Evolutionary conservation across 2,797 vertebrate species (phyloP), one percentile per base, ranked within the genome.

Genomic region (Phataginus tetradactyla): DNA sequence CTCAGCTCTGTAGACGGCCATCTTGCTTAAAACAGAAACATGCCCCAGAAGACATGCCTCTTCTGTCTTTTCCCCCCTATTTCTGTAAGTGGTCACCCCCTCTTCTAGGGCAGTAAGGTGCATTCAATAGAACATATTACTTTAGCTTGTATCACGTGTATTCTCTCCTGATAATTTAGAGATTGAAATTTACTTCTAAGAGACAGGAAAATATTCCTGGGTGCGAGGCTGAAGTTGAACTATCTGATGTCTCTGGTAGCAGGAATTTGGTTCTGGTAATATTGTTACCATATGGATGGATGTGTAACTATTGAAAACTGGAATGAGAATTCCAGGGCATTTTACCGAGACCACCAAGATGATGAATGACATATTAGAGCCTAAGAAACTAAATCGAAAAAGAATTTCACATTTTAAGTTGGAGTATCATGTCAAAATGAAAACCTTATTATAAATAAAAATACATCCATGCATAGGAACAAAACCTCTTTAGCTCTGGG

Each of bases 261-360:
- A 61, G 84, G 66, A 94, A 95, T 95, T 91, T 93, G 71, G 63
- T 91, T 85, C 2, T 59, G 66, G 81, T 94, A 32, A 96, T 96
- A 97, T 96, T 97, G 89, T 94, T 96, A 96, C 96, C 97, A 96
- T 91, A 96, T 96, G 97, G 94, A 91, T 92, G 88, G 61, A 94
- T 59, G 55, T 1, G 0, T 51, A 86, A 68, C 90, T 94, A 49
- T 93, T 89, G 80, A 91, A 96, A 92, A 95, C 37, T 51, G 66
- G 86, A 80, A 90, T 96, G 91, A 94, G 92, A 96, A 97, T 97
- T 96, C 88, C 96, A 96, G 96, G 90, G 32, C 21, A 11, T 79
- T 96, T 94, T 86, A 51, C 91, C 92, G 61, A 89, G 96, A 96
- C 95, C 96, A 96, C 94, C 96, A 95, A 87, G 86, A 94, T 97